Evolutionary conservation across 2,888 invertebrate species (phyloP).

Genomic region (Hofmannophila pseudospretella): DNA sequence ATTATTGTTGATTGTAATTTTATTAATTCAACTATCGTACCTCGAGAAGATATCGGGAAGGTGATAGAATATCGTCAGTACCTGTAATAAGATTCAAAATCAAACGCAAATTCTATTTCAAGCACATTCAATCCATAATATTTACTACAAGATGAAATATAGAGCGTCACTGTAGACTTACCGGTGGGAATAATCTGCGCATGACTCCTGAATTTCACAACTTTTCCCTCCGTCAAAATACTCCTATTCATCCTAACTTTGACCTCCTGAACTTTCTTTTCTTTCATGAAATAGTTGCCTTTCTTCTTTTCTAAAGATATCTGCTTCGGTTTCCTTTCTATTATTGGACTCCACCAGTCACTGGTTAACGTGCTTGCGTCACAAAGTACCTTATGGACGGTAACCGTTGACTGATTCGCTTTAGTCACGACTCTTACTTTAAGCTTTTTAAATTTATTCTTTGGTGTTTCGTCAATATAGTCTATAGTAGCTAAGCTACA

Average conservation of each 20-base stretch:
- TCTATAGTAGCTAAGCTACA: constrained; percentile 31
- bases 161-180: constrained; percentile 27
- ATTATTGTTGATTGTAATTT: neutral
- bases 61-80: constrained; percentile 35
- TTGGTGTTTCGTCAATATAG: constrained; percentile 15
- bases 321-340: constrained; percentile 34
- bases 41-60: constrained; percentile 50
- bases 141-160: constrained; percentile 45
- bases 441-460: constrained; percentile 4
- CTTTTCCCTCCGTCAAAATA: constrained; percentile 26
- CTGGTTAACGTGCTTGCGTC: constrained; percentile 42
- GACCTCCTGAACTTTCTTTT: constrained; percentile 2
- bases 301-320: constrained; percentile 16
- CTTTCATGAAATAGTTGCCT: constrained; percentile 10
- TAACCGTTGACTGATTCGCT: constrained; percentile 33
- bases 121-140: too few relatives aligned
- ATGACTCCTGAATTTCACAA: constrained; percentile 42
- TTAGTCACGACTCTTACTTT: constrained; percentile 25
- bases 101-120: too few relatives aligned
- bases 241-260: constrained; percentile 18
- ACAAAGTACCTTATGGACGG: constrained; percentile 25
- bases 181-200: constrained; percentile 44
- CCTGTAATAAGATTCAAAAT: too few relatives aligned
- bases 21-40: constrained; percentile 18
- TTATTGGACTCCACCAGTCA: constrained; percentile 58